Evolutionary conservation across 2,797 vertebrate genomes (phyloP), one percentile per base, ranked within the genome.

Genomic region (Dryobates pubescens): DNA sequence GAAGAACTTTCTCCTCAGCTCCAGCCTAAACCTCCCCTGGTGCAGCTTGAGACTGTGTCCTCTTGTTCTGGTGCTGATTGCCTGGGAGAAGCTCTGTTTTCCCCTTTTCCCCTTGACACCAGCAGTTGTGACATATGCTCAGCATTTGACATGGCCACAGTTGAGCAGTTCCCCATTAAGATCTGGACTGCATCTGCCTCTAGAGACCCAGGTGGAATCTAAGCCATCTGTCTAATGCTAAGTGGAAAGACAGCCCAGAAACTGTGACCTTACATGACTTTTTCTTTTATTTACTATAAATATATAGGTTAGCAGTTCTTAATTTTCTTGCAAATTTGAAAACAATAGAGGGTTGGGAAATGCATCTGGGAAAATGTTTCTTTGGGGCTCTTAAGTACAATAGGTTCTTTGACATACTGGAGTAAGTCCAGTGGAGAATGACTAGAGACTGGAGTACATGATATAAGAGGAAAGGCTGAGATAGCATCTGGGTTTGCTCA

Each of bases 121-220:
- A 89, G 74, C 70, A 88, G 20, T 59, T 76, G 49, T 83, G 88
- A 68, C 95, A 95, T 94, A 92, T 94, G 95, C 71, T 86, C 87
- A 92, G 53, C 68, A 84, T 89, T 93, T 92, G 92, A 92, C 94
- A 79, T 64, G 89, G 74, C 73, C 1, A 0, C 88, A 95, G 85
- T 82, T 93, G 94, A 96, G 70, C 80, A 88, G 38, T 73, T 88
- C 77, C 27, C 53, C 68, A 67, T 96, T 89, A 64, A 89, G 91
- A 51, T 73, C 27, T 70, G 68, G 57, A 49, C 80, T 94, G 80
- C 88, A 86, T 95, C 85, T 94, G 92, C 57, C 91, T 95, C 96
- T 78, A 95, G 92, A 94, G 95, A 91, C 95, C 76, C 89, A 95
- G 92, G 88, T 96, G 96, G 95, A 94, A 95, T 89, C 49, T 64